phyloP scores from a whole-genome alignment of 1,140 invertebrate species.

The Zeugodacus cucurbitae region DNA sequence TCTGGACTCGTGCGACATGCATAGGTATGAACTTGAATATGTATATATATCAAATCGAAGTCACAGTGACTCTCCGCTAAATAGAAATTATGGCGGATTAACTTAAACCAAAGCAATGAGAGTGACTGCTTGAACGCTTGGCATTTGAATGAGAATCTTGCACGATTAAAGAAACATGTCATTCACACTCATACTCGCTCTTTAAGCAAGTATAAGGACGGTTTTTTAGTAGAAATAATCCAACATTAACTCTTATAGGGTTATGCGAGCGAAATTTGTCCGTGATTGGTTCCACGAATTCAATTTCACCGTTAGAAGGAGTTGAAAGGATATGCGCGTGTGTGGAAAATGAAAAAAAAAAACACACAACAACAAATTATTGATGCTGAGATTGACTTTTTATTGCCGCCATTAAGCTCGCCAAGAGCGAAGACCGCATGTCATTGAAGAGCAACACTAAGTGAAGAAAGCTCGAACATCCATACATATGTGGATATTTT shows the following conservation, averaged over 20 bases:
- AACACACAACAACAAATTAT: slow-evolving; percentile 51
- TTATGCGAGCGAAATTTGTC: not conserved
- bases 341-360: not conserved
- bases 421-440: not conserved
- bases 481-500: too few species aligned
- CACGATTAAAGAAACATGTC: not conserved
- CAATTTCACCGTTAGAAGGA: not conserved
- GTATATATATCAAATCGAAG: not conserved
- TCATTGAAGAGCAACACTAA: not conserved
- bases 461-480: not conserved
- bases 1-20: too few species aligned
- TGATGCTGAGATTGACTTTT: slow-evolving; percentile 63
- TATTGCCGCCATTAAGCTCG: slow-evolving; percentile 30
- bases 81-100: not conserved
- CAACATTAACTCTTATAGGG: not conserved
- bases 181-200: not conserved
- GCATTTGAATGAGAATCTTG: not conserved
- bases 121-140: not conserved
- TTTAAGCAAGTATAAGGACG: not conserved
- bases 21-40: not conserved
- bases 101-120: not conserved
- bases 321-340: not conserved
- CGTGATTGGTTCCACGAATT: not conserved
- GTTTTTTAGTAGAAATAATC: not conserved
- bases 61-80: not conserved